Conservation (phyloP, 2,888 invertebrate species). For the Ennomos quercinarius region DNA sequence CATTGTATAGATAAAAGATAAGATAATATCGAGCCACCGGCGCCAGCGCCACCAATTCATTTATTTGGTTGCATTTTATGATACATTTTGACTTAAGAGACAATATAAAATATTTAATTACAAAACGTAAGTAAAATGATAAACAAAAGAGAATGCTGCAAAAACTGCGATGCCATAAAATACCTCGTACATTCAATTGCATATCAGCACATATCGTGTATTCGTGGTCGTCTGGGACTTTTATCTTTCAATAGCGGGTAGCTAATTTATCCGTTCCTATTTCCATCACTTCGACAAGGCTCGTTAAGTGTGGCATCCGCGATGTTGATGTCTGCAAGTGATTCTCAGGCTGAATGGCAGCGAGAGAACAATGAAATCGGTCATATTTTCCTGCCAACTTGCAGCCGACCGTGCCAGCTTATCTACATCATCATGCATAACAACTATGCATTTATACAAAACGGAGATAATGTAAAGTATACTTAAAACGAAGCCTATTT, state of each 20-base stretch:
- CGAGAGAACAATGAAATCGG: constrained; percentile 83
- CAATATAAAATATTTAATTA: background rate
- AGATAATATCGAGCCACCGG: constrained; percentile 46
- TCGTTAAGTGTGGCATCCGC: constrained; percentile 82
- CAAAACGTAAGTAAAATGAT: constrained; percentile 14
- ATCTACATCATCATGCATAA: constrained; percentile 79
- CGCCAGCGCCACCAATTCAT: constrained; percentile 42
- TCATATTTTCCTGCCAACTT: constrained; percentile 81
- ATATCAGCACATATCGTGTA: constrained; percentile 54
- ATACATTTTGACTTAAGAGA: constrained; percentile 12
- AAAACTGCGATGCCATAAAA: constrained; percentile 27
- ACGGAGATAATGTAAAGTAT: constrained; percentile 68
- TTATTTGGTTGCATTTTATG: constrained; percentile 36
- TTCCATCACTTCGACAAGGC: constrained; percentile 82
- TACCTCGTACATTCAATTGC: constrained; percentile 69
- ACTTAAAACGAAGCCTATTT: constrained; percentile 76
- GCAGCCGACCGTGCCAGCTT: constrained; percentile 79
- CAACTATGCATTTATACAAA: constrained; percentile 75
- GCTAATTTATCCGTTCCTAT: constrained; percentile 80
- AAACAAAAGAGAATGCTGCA: constrained; percentile 14
- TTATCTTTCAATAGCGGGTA: constrained; percentile 78
- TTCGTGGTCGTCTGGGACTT: constrained; percentile 59
- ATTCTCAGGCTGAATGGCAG: constrained; percentile 79
- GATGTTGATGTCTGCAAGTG: constrained; percentile 82
- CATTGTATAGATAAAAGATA: constrained; percentile 46